Conservation (phyloP, 1,140 invertebrate species). For the Coptotermes formosanus region DNA sequence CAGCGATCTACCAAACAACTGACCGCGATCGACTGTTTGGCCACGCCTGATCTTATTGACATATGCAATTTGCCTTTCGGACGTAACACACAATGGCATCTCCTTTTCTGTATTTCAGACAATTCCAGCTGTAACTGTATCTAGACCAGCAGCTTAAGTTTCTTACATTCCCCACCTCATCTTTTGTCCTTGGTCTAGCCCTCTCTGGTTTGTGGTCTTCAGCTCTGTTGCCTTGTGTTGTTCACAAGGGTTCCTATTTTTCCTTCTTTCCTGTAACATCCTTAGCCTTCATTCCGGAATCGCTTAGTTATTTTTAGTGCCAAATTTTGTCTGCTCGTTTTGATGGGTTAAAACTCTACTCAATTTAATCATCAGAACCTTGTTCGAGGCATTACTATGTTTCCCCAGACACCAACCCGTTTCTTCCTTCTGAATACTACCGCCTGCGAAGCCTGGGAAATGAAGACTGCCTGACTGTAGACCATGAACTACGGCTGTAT, state of each 20-base stretch:
- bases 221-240: background rate
- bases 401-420: background rate
- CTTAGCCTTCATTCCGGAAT: background rate
- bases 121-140: background rate
- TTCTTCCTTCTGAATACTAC: too few relatives aligned
- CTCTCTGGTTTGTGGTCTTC: background rate
- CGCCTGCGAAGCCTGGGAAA: background rate
- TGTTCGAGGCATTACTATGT: background rate
- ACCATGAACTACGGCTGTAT: background rate
- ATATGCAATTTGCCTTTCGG: background rate
- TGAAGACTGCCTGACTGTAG: background rate
- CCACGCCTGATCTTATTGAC: too few relatives aligned
- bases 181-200: background rate
- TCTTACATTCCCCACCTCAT: background rate
- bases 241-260: background rate
- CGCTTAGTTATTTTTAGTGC: background rate
- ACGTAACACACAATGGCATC: background rate
- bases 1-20: too few relatives aligned
- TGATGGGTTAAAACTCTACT: background rate
- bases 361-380: background rate
- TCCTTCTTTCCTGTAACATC: background rate
- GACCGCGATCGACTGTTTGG: too few relatives aligned
- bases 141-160: background rate
- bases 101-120: background rate
- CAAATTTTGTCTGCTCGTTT: background rate